These are phyloP conservation scores for Notodonta dromedarius DNA, from an alignment of 2,888 invertebrate genomes.

Conservation along the genomic window DNA sequence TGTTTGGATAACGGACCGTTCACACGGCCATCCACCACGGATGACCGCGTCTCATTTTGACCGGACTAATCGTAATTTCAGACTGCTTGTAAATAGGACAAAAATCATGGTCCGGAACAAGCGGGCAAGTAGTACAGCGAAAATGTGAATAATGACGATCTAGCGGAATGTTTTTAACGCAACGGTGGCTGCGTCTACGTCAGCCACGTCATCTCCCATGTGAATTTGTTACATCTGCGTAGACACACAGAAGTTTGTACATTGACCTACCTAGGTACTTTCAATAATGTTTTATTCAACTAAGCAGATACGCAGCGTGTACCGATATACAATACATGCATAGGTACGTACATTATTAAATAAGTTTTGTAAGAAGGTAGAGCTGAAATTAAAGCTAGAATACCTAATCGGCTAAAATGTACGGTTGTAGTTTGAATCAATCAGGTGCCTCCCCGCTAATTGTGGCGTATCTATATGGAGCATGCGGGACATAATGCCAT, in stretches of 20 bases:
- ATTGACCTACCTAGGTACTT: too few species aligned
- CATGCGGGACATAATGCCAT: conserved; percentile 73
- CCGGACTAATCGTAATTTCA: conserved; percentile 81
- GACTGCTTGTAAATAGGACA: conserved; percentile 76
- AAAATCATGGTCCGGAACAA: conserved; percentile 81
- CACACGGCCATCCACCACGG: conserved; percentile 80
- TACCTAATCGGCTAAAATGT: neutral
- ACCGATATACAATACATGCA: too few species aligned
- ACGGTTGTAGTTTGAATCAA: conserved; percentile 23
- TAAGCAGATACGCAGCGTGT: too few species aligned
- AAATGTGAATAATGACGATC: conserved; percentile 82
- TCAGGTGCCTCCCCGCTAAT: conserved; percentile 50
- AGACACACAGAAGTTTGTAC: too few species aligned
- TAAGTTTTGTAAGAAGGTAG: too few species aligned
- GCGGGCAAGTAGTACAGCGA: conserved; percentile 80
- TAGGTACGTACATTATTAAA: too few species aligned
- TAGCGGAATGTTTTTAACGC: conserved; percentile 78
- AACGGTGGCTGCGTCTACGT: conserved; percentile 67
- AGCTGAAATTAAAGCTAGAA: neutral
- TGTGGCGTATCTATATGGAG: conserved; percentile 57
- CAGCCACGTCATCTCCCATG: conserved; percentile 47
- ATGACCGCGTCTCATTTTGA: conserved; percentile 77
- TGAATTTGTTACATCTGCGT: conserved; percentile 22
- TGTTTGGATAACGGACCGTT: conserved; percentile 76
- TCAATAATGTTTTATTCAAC: too few species aligned